Percentiles rank a stretch among this genome's conserved stretches.
Evolutionary conservation across 1,140 invertebrate species (phyloP).

Genomic region (Drosophila persimilis): DNA sequence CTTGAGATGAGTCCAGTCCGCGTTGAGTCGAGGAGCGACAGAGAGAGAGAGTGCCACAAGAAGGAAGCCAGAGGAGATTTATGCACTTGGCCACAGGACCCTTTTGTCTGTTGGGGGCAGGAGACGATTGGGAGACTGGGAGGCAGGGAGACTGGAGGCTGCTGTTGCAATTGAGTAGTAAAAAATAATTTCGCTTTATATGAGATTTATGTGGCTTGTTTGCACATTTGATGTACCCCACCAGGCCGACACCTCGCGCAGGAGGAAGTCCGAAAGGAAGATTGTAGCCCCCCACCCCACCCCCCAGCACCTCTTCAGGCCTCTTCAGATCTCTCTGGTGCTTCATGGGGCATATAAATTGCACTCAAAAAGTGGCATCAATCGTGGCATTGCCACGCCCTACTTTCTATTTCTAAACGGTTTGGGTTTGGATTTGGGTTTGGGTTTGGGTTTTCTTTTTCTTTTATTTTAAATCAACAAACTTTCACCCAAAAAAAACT

Average conservation of each 20-base stretch:
- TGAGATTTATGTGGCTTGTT: slow-evolving; percentile 82
- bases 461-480: slow-evolving; percentile 33
- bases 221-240: slow-evolving; percentile 78
- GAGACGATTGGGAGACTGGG: slow-evolving; percentile 45
- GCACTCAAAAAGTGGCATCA: slow-evolving; percentile 29
- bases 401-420: slow-evolving; percentile 76
- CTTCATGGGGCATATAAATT: slow-evolving; percentile 58
- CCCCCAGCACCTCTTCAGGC: too few species aligned
- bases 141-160: slow-evolving; percentile 30
- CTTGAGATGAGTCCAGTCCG: slow-evolving; percentile 23
- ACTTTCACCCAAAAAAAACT: slow-evolving; percentile 65
- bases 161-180: slow-evolving; percentile 77
- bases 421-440: slow-evolving; percentile 1
- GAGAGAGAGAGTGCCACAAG: slow-evolving; percentile 9
- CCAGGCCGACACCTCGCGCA: slow-evolving; percentile 51
- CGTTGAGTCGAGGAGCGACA: slow-evolving; percentile 5
- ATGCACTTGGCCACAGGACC: slow-evolving; percentile 54
- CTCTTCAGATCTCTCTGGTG: background rate
- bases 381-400: slow-evolving; percentile 47
- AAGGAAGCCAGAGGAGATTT: slow-evolving; percentile 33
- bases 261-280: slow-evolving; percentile 12
- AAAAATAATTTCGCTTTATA: slow-evolving; percentile 78
- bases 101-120: slow-evolving; percentile 41
- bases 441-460: slow-evolving; percentile 15
- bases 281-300: background rate